Base-by-base conservation (phyloP, 2,888 invertebrate species). In the Sminthurides aquaticus region DNA sequence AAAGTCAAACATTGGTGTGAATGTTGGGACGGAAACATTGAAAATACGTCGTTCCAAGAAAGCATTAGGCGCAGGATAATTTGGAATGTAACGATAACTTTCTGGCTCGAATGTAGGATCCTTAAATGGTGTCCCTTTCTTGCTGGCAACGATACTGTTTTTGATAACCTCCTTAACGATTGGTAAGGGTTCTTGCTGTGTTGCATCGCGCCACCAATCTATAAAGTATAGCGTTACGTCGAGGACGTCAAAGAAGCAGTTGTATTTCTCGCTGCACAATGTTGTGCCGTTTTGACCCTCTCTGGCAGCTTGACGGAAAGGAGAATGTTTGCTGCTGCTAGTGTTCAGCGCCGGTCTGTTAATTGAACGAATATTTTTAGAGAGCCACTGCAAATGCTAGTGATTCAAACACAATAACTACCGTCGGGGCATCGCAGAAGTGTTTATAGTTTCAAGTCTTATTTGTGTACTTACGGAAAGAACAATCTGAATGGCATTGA, bases 381-480 rank as follows among this genome's bases (percentile, higher is more conserved):
- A n/a, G n/a, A n/a, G n/a, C n/a, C n/a, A n/a, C n/a, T n/a, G n/a
- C n/a, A n/a, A n/a, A n/a, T n/a, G n/a, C n/a, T n/a, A n/a, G n/a
- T n/a, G n/a, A n/a, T n/a, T n/a, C n/a, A n/a, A n/a, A n/a, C n/a
- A n/a, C n/a, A n/a, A n/a, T n/a, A n/a, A n/a, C n/a, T n/a, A n/a
- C n/a, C n/a, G n/a, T n/a, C n/a, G n/a, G n/a, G n/a, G n/a, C n/a
- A n/a, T n/a, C n/a, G n/a, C n/a, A n/a, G n/a, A n/a, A n/a, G n/a
- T n/a, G n/a, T n/a, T n/a, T n/a, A n/a, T n/a, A n/a, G n/a, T n/a
- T n/a, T n/a, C n/a, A n/a, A n/a, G n/a, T n/a, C n/a, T n/a, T n/a
- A n/a, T n/a, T n/a, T n/a, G n/a, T n/a, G n/a, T 48, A 48, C 72
- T 70, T 67, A 71, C 71, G 73, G 73, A 67, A 73, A 73, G 60